Base-by-base conservation (phyloP, 2,113 vertebrate genomes). In the Lasiurus cinereus region DNA sequence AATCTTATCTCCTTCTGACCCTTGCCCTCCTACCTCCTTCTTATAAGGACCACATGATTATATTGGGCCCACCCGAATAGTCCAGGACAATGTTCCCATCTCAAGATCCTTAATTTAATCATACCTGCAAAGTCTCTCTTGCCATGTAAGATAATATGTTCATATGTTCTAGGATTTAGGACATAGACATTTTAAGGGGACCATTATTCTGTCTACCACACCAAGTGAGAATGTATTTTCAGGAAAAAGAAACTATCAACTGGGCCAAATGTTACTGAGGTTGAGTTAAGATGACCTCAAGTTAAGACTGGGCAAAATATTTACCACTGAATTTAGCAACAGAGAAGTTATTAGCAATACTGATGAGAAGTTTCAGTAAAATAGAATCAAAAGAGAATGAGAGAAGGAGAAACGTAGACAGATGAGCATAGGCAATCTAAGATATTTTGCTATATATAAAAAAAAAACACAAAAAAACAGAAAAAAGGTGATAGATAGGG, bases 191-290 rank as follows among this genome's bases (percentile, higher is more conserved):
- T 54, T 66, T 31, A 13, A 31, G 21, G 16, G 8, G 22, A 66
- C 27, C 24, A 90, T 52, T 74, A 79, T 73, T 87, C 43, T 92
- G 78, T 33, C 88, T 66, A 67, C 11, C 27, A 90, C 31, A 78
- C 5, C 64, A 78, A 92, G 48, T 52, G 31, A 80, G 62, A 36
- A 87, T 74, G 15, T 74, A 74, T n/a, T 88, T 85, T 83, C 39
- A 88, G 48, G 64, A 84, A 86, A 39, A 93, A 59, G 48, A 94
- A 94, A 94, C 33, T 67, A 92, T 33, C 8, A 43, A 86, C 9
- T 29, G 14, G 31, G 52, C 31, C 74, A 87, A 93, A 79, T 50
- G 39, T 54, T 69, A 67, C 77, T 16, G 4, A 43, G 18, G 27
- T 48, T 22, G 67, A 85, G 48, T 67, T 69, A 84, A 72, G 13